A percentile compares a stretch with the other conserved stretches of the same genome.
These are phyloP conservation scores for Sphyrna mokarran DNA, from an alignment of 2,113 vertebrate genomes.

Conservation along the genomic window DNA sequence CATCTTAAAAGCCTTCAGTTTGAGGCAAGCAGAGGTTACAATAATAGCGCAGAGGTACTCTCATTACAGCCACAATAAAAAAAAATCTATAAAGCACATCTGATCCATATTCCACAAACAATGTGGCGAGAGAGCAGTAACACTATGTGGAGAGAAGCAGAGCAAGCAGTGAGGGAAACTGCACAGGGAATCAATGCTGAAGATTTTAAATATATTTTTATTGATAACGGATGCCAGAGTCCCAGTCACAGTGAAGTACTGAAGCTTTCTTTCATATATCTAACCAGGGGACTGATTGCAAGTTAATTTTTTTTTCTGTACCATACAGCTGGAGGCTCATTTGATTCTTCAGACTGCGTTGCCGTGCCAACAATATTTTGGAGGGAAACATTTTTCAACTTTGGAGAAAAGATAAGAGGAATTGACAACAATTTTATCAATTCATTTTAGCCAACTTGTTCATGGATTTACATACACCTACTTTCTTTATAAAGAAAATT, in stretches of 20 bases:
- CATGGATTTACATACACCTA: not conserved
- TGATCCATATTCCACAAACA: not conserved
- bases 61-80: not conserved
- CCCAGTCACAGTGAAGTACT: not conserved
- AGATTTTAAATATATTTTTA: not conserved
- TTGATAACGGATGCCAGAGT: not conserved
- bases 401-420: not conserved
- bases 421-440: not conserved
- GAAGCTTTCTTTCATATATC: not conserved
- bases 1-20: not conserved
- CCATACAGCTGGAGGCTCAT: not conserved
- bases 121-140: not conserved
- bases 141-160: too few relatives aligned
- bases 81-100: not conserved
- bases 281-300: not conserved
- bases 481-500: not conserved
- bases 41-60: not conserved
- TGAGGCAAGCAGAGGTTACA: not conserved
- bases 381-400: not conserved
- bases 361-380: not conserved
- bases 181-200: not conserved
- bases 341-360: not conserved
- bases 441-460: not conserved
- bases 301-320: not conserved
- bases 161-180: too few relatives aligned